phyloP scores from a whole-genome alignment of 1,140 invertebrate species.

The Aporrectodea caliginosa region DNA sequence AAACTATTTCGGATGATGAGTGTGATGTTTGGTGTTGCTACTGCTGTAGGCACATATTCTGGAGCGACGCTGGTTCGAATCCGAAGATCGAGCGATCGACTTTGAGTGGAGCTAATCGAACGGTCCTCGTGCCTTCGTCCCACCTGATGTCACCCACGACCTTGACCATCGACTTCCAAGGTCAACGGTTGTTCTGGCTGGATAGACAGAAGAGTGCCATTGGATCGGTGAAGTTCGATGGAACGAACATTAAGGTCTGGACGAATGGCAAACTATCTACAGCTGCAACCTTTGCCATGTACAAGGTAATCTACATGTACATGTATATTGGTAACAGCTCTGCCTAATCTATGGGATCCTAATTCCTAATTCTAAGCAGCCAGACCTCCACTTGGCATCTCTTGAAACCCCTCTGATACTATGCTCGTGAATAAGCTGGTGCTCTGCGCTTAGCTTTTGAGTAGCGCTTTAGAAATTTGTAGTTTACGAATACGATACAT shows the following conservation, averaged over 20 bases:
- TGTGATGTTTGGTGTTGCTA: too few species aligned
- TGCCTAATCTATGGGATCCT: too few species aligned
- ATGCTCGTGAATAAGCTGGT: neutral
- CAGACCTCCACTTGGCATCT: too few species aligned
- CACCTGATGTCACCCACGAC: neutral
- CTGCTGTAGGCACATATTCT: neutral
- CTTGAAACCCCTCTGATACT: neutral
- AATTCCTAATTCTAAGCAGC: too few species aligned
- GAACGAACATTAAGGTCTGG: neutral
- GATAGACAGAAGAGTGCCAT: neutral
- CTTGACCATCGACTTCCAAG: neutral
- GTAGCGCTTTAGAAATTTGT: neutral
- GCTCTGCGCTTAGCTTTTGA: neutral
- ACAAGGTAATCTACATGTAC: neutral
- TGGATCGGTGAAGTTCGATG: neutral
- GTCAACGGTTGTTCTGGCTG: neutral
- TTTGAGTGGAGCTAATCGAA: neutral
- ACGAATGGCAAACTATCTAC: neutral
- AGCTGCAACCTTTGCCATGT: neutral
- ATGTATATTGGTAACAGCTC: too few species aligned
- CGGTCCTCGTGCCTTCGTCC: neutral
- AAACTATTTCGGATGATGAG: too few species aligned
- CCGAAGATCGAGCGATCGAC: neutral
- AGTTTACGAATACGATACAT: neutral
- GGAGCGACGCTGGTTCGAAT: neutral